Conservation (phyloP, 2,797 vertebrate species). For the Orientallactaga sibirica region DNA sequence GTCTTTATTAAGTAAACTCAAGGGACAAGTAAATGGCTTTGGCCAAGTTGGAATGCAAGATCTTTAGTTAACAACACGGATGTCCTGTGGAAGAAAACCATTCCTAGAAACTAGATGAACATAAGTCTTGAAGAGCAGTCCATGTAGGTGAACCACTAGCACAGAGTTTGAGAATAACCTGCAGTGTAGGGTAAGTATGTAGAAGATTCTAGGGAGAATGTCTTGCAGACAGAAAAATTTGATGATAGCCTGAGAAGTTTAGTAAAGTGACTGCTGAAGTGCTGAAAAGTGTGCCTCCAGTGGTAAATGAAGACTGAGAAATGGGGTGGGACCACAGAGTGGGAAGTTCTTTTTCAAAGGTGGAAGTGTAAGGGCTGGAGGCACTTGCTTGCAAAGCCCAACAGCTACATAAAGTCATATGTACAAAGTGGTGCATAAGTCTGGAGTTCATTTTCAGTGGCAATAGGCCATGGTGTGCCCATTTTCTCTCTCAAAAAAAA, state of each 20-base stretch:
- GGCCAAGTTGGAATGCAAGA: neutral
- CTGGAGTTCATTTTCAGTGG: too few relatives aligned
- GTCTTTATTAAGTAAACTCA: conserved; percentile 31
- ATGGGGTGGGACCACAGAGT: too few relatives aligned
- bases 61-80: neutral
- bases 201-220: neutral
- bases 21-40: neutral
- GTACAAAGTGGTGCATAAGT: too few relatives aligned
- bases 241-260: neutral
- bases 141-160: neutral
- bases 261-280: neutral
- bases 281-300: too few relatives aligned
- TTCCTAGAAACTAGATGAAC: neutral
- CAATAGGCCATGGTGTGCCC: too few relatives aligned
- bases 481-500: too few relatives aligned
- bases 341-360: too few relatives aligned
- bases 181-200: neutral
- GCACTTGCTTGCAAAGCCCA: neutral
- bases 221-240: neutral
- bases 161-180: neutral
- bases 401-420: too few relatives aligned
- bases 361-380: too few relatives aligned
- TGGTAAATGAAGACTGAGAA: too few relatives aligned
- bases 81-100: conserved; percentile 36
- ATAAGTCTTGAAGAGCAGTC: neutral